Evolutionary conservation across 2,888 invertebrate species (phyloP).

Genomic region (Allygus modestus): DNA sequence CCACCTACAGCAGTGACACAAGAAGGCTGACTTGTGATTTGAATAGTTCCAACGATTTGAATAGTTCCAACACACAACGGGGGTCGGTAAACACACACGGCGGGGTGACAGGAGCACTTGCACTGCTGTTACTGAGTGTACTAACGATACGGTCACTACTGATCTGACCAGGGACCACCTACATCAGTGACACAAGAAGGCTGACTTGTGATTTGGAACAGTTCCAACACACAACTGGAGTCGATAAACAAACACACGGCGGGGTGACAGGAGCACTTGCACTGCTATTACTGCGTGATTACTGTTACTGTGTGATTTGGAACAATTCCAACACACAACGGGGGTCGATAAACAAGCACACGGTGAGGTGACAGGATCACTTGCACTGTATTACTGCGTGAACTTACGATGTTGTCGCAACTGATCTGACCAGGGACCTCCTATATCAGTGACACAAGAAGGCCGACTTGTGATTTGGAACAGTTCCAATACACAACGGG

Average conservation of each 20-base stretch:
- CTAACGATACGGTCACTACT: too few species aligned
- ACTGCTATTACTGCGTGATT: too few species aligned
- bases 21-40: conserved; percentile 10
- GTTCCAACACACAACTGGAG: background rate
- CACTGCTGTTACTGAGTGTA: background rate
- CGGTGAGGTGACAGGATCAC: too few species aligned
- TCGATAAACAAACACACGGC: background rate
- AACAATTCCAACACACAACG: background rate
- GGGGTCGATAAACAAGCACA: too few species aligned
- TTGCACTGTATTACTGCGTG: too few species aligned
- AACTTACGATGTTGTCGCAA: too few species aligned
- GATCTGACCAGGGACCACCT: background rate
- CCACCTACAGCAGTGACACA: background rate
- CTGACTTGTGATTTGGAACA: conserved; percentile 11
- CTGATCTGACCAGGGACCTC: background rate
- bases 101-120: background rate
- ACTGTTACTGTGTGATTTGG: too few species aligned
- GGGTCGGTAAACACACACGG: background rate
- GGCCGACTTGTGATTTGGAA: conserved; percentile 16
- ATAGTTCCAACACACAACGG: background rate
- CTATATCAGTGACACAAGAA: background rate
- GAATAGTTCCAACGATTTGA: too few species aligned
- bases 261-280: background rate
- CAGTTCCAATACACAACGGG: background rate
- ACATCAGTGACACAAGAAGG: background rate